Base-by-base conservation (phyloP, 2,797 vertebrate genomes). In the Petrocephalus sullivani region DNA sequence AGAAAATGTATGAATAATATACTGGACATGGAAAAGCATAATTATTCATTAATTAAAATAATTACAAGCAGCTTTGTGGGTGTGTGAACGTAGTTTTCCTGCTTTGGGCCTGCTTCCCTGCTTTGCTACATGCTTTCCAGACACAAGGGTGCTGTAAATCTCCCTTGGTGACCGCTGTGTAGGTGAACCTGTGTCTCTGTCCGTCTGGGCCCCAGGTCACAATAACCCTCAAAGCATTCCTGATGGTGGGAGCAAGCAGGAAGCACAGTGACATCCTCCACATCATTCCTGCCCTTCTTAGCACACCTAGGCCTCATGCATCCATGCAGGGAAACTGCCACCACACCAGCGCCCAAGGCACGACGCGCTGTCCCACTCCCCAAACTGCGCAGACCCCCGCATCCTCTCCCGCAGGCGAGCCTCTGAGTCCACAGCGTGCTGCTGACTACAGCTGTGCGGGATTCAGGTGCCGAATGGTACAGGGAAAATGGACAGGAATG, bases 1-100 rank as follows among this genome's bases (percentile, higher is more conserved):
- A 78, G 71, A 78, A 78, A 78, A 78, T 71, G 71, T n/a, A 49
- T 78, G 71, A 78, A 78, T 78, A 78, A 78, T 78, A 78, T 78
- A 3, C 37, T n/a, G 46, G 71, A 1, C 37, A 49, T 49, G 19
- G 19, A 78, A 49, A 49, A 78, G 71, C 71, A 78, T 41, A 46
- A 78, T 78, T 78, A 78, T 78, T 49, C 71, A 49, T n/a, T n/a
- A 46, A 78, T 49, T 49, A 46, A 78, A 78, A 49, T 37, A 46
- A 46, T 46, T 46, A 56, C 54, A 56, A 56, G 54, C 54, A 49
- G 56, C 10, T 12, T 3, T 3, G 12, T 57, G 56, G 16, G 16
- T 12, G 10, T 57, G 56, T 57, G 56, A 57, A 78, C 19, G 19
- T 41, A n/a, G 19, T 78, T 78, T 78, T 49, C 71, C 71, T 78